Conservation (phyloP, 2,888 invertebrate species). For the Calameuta filiformis region DNA sequence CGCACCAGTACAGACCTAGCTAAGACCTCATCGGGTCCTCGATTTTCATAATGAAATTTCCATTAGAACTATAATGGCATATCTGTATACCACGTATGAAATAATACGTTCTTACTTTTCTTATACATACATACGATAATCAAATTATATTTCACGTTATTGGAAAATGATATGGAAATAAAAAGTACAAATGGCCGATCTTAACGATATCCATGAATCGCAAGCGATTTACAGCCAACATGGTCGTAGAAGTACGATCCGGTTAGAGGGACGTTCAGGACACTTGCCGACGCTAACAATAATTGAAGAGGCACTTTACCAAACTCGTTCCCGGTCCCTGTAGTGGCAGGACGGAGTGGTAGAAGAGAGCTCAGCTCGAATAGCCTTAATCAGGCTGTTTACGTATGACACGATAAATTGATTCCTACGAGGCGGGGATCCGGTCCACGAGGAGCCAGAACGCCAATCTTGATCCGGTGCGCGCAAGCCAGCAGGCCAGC, state of each 20-base stretch:
- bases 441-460: background rate
- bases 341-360: background rate
- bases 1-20: too few species aligned
- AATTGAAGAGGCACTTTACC: background rate
- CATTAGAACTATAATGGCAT: background rate
- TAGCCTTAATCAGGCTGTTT: conserved; percentile 1
- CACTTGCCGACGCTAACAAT: background rate
- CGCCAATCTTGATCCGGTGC: background rate
- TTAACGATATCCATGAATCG: background rate
- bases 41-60: background rate
- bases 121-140: background rate
- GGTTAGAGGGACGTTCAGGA: background rate
- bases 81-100: too few species aligned
- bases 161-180: background rate
- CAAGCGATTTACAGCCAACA: background rate
- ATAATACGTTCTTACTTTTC: background rate
- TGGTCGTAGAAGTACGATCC: background rate
- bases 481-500: background rate
- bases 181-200: background rate
- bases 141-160: background rate
- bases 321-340: background rate
- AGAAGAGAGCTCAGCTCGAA: background rate
- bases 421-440: background rate
- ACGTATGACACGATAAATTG: conserved; percentile 8
- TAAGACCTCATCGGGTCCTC: background rate